Conservation (phyloP, 2,797 vertebrate genomes). For the Sciurus vulgaris region DNA sequence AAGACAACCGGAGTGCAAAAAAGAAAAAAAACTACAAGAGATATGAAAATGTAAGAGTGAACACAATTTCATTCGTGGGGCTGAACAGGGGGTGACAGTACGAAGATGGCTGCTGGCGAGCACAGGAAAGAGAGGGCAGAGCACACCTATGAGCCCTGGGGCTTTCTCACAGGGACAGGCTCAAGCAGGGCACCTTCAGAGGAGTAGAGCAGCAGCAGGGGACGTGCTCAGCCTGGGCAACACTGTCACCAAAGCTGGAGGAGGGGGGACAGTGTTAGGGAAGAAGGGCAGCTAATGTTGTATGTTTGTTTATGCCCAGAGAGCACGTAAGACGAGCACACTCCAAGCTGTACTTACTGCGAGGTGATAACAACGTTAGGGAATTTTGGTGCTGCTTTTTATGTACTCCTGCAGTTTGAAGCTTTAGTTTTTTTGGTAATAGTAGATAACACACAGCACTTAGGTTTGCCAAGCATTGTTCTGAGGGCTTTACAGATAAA, state of each 20-base stretch:
- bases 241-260: background rate
- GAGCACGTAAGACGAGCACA: background rate
- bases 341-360: background rate
- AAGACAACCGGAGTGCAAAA: background rate
- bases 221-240: background rate
- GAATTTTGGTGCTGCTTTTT: background rate
- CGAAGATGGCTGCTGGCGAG: background rate
- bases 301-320: background rate
- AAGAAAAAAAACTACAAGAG: background rate
- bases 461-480: constrained; percentile 4
- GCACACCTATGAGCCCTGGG: fast-evolving
- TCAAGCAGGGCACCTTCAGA: background rate
- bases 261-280: background rate
- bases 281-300: background rate
- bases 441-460: background rate
- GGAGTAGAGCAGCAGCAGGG: background rate
- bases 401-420: background rate
- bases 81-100: background rate
- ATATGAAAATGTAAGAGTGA: background rate
- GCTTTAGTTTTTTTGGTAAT: background rate
- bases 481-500: constrained; percentile 10
- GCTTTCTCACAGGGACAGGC: background rate
- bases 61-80: background rate
- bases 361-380: background rate
- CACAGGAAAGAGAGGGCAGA: background rate